Evolutionary conservation across 1,140 invertebrate genomes (phyloP), one percentile per base, ranked within the genome.

Genomic region (Armadillidium nasatum): DNA sequence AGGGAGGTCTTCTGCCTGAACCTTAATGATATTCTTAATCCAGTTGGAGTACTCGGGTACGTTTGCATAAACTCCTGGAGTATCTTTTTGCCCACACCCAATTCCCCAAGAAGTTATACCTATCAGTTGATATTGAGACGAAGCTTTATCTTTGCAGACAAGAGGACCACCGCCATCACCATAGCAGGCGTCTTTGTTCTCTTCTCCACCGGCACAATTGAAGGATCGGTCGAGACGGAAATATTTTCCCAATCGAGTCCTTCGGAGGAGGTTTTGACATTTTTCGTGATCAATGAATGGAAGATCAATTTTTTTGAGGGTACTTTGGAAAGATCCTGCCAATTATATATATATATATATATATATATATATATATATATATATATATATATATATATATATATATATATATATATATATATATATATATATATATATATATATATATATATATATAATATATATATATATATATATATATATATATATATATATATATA

Each of bases 1-100:
- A 33, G 33, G 33, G 33, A 33, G 1, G 6, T 3, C 1, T 33
- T 6, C 33, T 33, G 1, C 33, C 33, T 33, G 33, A 3, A 33
- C 33, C 33, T 33, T 33, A 33, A 33, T 71, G 19, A 50, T 44
- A 19, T 54, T 43, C 0, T 46, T 22, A 54, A 73, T 73, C 72
- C 80, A 81, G n/a, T 73, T 66, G 71, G 54, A 67, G 68, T 50
- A 54, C 10, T 74, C 46, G 0, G 43, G 3, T 10, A 80, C 60
- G 81, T 91, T 91, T 0, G 90, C 91, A 82, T 94, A 94, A 11
- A 92, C 92, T 0, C 89, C 93, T 0, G 93, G 93, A 19, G 90
- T 88, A 73, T 88, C 86, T 44, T 81, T 70, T 23, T 75, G 88
- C 0, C 89, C 90, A 78, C 90, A 91, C 44, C 87, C 88, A 68